Base-by-base conservation (phyloP, 2,113 vertebrate species). In the Cebus imitator region DNA sequence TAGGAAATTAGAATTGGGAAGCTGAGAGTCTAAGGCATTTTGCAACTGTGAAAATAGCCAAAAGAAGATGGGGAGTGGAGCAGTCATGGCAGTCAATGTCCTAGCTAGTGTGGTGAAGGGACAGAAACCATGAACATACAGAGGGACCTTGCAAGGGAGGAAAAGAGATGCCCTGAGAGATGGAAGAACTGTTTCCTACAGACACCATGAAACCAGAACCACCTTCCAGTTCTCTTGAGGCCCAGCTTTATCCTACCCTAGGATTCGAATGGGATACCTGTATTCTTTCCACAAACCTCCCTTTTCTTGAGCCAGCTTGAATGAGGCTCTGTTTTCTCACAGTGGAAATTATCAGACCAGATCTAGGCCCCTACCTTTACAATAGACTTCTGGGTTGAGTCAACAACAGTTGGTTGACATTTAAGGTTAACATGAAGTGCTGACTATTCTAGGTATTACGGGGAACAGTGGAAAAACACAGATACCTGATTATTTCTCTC, bases 391-490 rank as follows among this genome's bases (percentile, higher is more conserved):
- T 6, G 14, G 50, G 32, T 93, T 93, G 82, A 89, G 64, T 72
- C 45, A 23, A 58, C 37, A 80, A 57, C 21, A 40, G 8, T 75
- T 78, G 45, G 45, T 91, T 96, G 80, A 35, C n/a, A 57, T 70
- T 87, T 64, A 79, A 83, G 70, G 68, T 55, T 93, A 94, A 86
- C 58, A 79, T 61, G 68, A 91, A 50, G 35, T 96, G 78, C 61
- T 85, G 55, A 57, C 43, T 86, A 10, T 88, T 89, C 35, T 72
- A 52, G 23, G 78, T 82, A 80, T 90, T 95, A 27, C 25, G 40
- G 84, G 72, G n/a, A 93, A 75, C 86, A 94, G 86, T 96, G 97
- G 94, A 95, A 97, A 97, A 97, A 97, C 82, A 91, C 95, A 94
- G 90, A 61, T 79, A 89, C 57, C 64, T 90, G 52, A 95, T 94